phyloP scores from a whole-genome alignment of 1,140 invertebrate species.

The Hycleus cichorii region DNA sequence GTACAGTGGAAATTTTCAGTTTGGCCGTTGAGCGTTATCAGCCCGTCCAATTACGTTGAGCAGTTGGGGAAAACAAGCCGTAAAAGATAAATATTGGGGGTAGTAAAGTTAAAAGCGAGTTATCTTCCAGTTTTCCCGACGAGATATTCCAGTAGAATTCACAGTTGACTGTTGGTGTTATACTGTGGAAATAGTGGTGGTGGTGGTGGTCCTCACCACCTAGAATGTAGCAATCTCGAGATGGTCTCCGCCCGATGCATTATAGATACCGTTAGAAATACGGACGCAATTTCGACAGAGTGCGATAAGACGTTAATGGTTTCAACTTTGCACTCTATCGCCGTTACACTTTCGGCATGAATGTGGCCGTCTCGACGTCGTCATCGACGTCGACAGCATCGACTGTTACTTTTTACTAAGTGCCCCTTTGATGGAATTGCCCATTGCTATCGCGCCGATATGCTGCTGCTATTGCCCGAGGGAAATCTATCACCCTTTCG shows the following conservation, averaged over 20 bases:
- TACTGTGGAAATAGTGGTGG: no score
- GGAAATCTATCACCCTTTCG: conserved; percentile 44
- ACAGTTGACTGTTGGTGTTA: conserved; percentile 5
- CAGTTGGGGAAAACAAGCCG: conserved; percentile 2
- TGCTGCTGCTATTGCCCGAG: conserved; percentile 26
- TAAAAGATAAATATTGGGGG: conserved; percentile 19
- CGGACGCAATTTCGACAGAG: conserved; percentile 36
- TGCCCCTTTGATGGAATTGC: conserved; percentile 15
- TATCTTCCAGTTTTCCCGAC: conserved; percentile 10
- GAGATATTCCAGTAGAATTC: conserved; percentile 22
- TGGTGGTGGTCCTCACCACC: conserved; percentile 20
- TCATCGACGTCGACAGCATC: conserved; percentile 12
- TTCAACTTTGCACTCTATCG: conserved; percentile 42
- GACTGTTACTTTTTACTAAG: background rate
- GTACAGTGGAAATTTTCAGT: background rate
- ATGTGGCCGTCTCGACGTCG: conserved; percentile 20
- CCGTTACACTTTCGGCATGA: conserved; percentile 10
- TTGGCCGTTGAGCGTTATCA: background rate
- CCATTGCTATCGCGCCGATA: conserved; percentile 22
- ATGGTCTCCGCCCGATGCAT: conserved; percentile 36
- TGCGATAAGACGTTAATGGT: conserved; percentile 42
- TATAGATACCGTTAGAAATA: conserved; percentile 41
- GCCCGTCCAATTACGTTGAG: background rate
- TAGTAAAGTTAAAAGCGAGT: conserved; percentile 21
- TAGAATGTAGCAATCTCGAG: conserved; percentile 32